Conservation (phyloP, 1,140 invertebrate genomes). For the Orussus abietinus region DNA sequence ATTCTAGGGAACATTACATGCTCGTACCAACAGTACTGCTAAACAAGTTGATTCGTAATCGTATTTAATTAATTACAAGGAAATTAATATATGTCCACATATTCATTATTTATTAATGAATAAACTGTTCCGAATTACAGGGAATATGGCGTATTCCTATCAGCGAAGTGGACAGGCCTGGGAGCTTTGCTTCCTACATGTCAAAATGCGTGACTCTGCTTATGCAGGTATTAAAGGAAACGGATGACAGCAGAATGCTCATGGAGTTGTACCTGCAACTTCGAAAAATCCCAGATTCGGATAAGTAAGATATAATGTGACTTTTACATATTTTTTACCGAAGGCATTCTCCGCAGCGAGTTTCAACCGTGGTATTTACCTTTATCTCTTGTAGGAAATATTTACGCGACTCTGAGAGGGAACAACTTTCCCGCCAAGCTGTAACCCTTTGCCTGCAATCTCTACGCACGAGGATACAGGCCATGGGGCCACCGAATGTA, state of each 20-base stretch:
- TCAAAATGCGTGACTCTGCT: conserved; percentile 76
- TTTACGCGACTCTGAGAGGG: conserved; percentile 73
- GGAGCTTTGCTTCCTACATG: conserved; percentile 89
- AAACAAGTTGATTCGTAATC: too few species aligned
- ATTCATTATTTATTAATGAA: too few species aligned
- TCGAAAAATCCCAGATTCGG: conserved; percentile 72
- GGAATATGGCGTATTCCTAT: conserved; percentile 89
- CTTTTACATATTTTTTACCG: conserved; percentile 2
- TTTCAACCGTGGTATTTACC: too few species aligned
- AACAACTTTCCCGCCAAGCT: conserved; percentile 71
- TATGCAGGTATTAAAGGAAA: conserved; percentile 74
- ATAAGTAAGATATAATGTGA: conserved; percentile 77
- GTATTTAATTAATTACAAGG: too few species aligned
- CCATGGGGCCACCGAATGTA: conserved; percentile 29
- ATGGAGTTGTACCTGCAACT: conserved; percentile 76
- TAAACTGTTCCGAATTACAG: too few species aligned
- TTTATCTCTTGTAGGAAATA: conserved; percentile 61
- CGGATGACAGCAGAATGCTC: conserved; percentile 77
- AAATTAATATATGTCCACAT: too few species aligned
- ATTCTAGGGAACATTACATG: too few species aligned
- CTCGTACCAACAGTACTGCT: too few species aligned
- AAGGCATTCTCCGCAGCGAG: conserved; percentile 15
- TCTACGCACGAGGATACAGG: conserved; percentile 51
- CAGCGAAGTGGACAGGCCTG: conserved; percentile 85
- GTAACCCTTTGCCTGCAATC: conserved; percentile 65